These are phyloP conservation scores for Arnoldichthys spilopterus DNA, from an alignment of 2,797 vertebrate genomes.

Conservation along the genomic window DNA sequence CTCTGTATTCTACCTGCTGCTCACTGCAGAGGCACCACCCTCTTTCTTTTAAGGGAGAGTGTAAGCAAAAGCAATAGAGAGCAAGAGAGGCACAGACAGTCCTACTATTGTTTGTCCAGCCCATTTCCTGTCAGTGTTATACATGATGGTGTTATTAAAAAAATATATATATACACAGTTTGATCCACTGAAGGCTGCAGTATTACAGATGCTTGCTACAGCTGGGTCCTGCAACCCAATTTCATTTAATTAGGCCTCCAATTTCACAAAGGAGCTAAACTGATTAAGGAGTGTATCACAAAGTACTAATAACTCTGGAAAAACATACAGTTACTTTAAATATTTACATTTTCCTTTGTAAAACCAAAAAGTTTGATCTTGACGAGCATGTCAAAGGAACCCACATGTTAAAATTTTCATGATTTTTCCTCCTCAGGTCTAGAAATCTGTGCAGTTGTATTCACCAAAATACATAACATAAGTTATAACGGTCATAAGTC, in stretches of 20 bases:
- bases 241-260: neutral
- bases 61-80: neutral
- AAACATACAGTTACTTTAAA: no score
- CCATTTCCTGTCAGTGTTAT: neutral
- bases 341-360: no score
- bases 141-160: neutral
- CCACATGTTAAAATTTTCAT: no score
- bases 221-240: neutral
- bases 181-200: neutral
- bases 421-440: no score
- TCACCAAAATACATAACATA: no score
- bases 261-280: neutral
- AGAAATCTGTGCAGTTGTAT: no score
- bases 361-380: no score
- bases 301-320: no score
- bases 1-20: constrained; percentile 53
- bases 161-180: neutral
- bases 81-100: neutral
- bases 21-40: constrained; percentile 37
- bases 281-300: no score
- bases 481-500: no score
- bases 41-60: constrained; percentile 24
- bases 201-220: neutral
- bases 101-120: neutral
- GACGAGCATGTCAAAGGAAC: no score